These are phyloP conservation scores for Pandemis heparana DNA, from an alignment of 2,888 invertebrate genomes.

Conservation along the genomic window DNA sequence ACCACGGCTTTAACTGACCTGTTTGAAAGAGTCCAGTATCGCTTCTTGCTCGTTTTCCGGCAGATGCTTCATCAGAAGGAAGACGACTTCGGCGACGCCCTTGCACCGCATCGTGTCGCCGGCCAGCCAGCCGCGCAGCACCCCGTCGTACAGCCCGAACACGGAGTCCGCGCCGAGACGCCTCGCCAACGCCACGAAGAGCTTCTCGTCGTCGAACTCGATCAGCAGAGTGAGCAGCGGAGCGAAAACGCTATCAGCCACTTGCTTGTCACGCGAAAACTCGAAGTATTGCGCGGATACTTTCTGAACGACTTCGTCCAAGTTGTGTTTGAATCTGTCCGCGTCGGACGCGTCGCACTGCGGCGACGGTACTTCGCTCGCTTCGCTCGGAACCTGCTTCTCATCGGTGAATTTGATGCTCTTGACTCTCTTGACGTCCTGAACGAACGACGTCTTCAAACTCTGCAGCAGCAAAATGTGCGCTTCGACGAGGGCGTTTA, in stretches of 20 bases:
- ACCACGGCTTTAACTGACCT: constrained; percentile 70
- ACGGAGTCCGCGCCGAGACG: constrained; percentile 55
- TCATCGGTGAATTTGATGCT: constrained; percentile 65
- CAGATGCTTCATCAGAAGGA: constrained; percentile 86
- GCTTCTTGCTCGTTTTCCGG: constrained; percentile 80
- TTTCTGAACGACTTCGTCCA: constrained; percentile 75
- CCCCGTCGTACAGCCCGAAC: constrained; percentile 65
- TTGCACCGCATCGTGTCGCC: constrained; percentile 80
- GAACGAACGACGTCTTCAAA: constrained; percentile 57
- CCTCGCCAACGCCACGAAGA: constrained; percentile 77
- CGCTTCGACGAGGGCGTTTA: constrained; percentile 73
- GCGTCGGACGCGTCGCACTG: constrained; percentile 51
- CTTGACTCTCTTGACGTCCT: constrained; percentile 58
- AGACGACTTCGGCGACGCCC: constrained; percentile 86
- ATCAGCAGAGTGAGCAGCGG: constrained; percentile 83
- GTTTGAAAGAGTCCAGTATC: constrained; percentile 83
- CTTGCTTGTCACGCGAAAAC: constrained; percentile 75
- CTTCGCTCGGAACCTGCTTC: constrained; percentile 23
- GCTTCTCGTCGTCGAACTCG: constrained; percentile 83
- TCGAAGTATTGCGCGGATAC: constrained; percentile 84
- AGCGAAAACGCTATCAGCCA: constrained; percentile 73
- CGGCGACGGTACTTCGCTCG: background rate
- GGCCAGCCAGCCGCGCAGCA: constrained; percentile 79
- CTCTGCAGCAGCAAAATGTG: constrained; percentile 65
- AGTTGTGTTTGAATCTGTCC: constrained; percentile 70